Evolutionary conservation across 2,113 vertebrate genomes (phyloP), one percentile per base, ranked within the genome.

Genomic region (Monopterus albus): DNA sequence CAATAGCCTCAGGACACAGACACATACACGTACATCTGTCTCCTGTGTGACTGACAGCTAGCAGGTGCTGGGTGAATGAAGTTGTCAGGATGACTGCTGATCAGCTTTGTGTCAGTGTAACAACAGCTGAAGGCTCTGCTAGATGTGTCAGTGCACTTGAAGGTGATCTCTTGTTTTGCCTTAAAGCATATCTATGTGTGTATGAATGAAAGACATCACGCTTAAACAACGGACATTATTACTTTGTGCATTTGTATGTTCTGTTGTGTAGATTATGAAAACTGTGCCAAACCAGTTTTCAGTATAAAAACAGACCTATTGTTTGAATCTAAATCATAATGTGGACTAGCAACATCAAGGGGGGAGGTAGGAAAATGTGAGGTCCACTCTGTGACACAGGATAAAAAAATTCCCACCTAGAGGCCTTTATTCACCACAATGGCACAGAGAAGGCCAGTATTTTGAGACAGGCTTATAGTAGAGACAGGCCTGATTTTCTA

Each of bases 1-100:
- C 88, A 88, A 93, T 93, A 94, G 93, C 94, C 93, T 86, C 81
- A 52, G 91, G 94, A 94, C 69, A 55, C 38, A 63, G 55, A 45
- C 52, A 65, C 59, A 57, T 36, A 50, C 40, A 57, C 38, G 26
- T 28, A 57, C 40, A 28, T 58, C 18, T 55, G 29, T 78, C 69
- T 63, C 61, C 51, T 81, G 71, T 45, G 89, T 93, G 94, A 95
- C 89, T 94, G 93, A 94, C 94, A 94, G 92, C 92, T 86, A 91
- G 92, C 94, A 93, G 95, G 92, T 95, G 95, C 93, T 88, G 75
- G 85, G 87, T 88, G 75, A 92, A 94, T 94, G 86, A 86, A 87
- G 91, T 88, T 91, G 92, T 94, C 92, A 94, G 75, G 62, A 61
- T 56, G 83, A 84, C 83, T 87, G 88, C 68, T 75, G 75, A 87